phyloP scores from a whole-genome alignment of 2,797 vertebrate species.

The Tragelaphus eurycerus region DNA sequence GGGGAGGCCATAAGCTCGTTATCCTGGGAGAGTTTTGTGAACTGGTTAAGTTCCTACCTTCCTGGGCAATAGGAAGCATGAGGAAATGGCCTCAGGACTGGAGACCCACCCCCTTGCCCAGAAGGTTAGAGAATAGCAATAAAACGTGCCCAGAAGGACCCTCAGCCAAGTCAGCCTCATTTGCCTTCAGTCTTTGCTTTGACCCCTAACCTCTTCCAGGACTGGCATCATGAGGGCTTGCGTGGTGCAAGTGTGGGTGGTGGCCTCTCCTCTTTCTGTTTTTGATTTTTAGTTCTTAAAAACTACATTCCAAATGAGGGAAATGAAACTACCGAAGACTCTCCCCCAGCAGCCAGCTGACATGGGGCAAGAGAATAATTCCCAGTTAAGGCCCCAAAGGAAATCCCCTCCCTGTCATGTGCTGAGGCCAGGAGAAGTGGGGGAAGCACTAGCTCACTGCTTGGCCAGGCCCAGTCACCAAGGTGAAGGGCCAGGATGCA shows the following conservation, averaged over 20 bases:
- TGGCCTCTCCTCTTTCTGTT: constrained; percentile 75
- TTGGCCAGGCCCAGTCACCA: background rate
- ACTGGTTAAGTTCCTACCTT: background rate
- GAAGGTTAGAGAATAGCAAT: background rate
- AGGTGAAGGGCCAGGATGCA: background rate
- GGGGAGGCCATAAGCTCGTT: background rate
- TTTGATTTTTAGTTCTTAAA: constrained; percentile 76
- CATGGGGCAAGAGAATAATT: constrained; percentile 72
- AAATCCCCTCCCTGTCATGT: constrained; percentile 56
- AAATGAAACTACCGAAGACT: constrained; percentile 81
- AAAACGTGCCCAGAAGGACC: background rate
- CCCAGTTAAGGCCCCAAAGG: constrained; percentile 62
- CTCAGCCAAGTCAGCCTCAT: background rate
- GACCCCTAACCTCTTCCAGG: background rate
- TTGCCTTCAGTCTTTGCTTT: background rate
- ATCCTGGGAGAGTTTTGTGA: background rate
- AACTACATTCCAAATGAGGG: constrained; percentile 80
- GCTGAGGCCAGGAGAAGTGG: background rate
- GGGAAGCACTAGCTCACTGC: background rate
- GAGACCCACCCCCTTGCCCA: background rate
- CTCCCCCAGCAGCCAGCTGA: constrained; percentile 30
- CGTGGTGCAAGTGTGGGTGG: constrained; percentile 14
- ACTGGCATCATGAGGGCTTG: background rate
- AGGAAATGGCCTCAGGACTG: background rate
- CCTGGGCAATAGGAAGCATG: background rate